phyloP scores from a whole-genome alignment of 2,113 vertebrate species.

The Elachura formosa region DNA sequence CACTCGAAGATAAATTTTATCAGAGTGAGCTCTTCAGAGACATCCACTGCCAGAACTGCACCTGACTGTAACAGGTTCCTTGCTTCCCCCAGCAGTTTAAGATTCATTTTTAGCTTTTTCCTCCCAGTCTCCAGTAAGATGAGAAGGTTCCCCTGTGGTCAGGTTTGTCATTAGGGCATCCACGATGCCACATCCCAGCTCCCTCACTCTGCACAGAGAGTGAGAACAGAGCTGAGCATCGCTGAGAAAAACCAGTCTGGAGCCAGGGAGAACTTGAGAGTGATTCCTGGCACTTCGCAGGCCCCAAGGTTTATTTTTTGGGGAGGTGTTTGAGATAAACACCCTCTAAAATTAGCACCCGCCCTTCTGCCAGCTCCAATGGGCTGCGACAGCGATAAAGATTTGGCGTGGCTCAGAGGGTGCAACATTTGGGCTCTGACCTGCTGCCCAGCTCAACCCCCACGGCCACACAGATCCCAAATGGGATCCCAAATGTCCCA shows the following conservation, averaged over 20 bases:
- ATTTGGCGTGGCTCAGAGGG: not conserved
- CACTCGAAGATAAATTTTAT: constrained; percentile 23
- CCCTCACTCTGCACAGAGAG: not conserved
- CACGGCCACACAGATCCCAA: not conserved
- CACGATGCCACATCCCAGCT: not conserved
- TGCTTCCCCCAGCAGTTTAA: not conserved
- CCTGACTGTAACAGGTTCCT: constrained; percentile 9
- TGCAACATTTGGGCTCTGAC: not conserved
- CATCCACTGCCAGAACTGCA: not conserved
- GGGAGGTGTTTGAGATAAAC: not conserved
- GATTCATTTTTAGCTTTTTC: not conserved
- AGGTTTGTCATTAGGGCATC: not conserved
- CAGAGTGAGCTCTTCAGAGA: constrained; percentile 24
- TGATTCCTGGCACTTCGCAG: not conserved
- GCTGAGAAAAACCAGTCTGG: not conserved
- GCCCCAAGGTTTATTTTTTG: not conserved
- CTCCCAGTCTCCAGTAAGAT: not conserved
- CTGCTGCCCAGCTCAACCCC: not conserved
- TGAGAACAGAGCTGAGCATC: not conserved
- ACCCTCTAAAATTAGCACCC: constrained; percentile 42
- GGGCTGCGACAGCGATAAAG: not conserved
- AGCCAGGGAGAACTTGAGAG: not conserved
- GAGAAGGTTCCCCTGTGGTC: not conserved
- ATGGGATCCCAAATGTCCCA: not conserved
- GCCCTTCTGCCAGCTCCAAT: not conserved